These are phyloP conservation scores for Acanthopleura granulata DNA, from an alignment of 2,888 invertebrate species.

Conservation along the genomic window DNA sequence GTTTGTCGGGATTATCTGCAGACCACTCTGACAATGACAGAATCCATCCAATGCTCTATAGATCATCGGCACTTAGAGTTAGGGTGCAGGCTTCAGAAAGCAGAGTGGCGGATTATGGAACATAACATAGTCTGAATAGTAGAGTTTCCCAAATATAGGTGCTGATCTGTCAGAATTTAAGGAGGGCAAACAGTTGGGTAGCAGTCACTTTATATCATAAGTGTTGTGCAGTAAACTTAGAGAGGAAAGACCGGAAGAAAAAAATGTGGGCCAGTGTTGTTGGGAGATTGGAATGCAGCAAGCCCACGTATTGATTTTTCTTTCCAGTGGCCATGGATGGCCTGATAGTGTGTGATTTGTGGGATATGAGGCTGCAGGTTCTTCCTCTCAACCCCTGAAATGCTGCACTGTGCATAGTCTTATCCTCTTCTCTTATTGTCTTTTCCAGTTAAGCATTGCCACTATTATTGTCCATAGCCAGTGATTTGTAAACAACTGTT, in stretches of 20 bases:
- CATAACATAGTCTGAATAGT: too few relatives aligned
- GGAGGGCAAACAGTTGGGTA: too few relatives aligned
- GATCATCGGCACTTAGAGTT: too few relatives aligned
- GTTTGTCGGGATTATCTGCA: too few relatives aligned
- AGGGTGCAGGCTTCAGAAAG: too few relatives aligned
- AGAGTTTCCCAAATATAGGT: too few relatives aligned
- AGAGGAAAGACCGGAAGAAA: neutral
- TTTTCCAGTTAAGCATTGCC: neutral
- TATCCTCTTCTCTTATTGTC: neutral
- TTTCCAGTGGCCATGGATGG: neutral
- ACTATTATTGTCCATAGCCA: neutral
- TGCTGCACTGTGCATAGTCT: neutral
- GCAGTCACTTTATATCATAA: conserved; percentile 5
- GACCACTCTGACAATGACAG: too few relatives aligned
- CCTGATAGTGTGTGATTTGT: conserved; percentile 17
- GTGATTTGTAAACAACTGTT: neutral
- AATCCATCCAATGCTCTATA: too few relatives aligned
- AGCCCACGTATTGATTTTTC: conserved; percentile 9
- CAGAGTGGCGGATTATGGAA: too few relatives aligned
- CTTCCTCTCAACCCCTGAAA: neutral
- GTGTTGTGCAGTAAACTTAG: neutral
- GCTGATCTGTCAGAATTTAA: too few relatives aligned
- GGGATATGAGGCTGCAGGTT: neutral
- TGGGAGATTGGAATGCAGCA: conserved; percentile 17
- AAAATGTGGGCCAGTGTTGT: conserved; percentile 16